These are phyloP conservation scores for Elegia similella DNA, from an alignment of 2,888 invertebrate genomes.

Conservation along the genomic window DNA sequence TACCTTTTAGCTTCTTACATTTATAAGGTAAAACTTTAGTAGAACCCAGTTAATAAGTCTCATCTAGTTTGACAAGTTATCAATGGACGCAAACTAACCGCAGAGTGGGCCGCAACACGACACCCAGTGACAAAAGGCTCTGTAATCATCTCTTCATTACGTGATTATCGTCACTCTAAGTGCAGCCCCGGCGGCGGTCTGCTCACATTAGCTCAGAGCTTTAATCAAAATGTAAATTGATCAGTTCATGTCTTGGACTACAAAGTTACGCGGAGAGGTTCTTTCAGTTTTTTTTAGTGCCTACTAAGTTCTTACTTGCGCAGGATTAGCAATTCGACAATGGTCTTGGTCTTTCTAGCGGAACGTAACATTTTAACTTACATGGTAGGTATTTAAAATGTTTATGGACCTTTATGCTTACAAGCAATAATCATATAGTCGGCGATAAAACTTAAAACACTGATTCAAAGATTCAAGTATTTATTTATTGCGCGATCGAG, in stretches of 20 bases:
- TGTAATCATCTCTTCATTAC: constrained; percentile 32
- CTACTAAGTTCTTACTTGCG: no score
- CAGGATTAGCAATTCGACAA: no score
- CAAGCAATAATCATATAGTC: no score
- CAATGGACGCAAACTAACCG: constrained; percentile 13
- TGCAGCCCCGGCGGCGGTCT: constrained; percentile 12
- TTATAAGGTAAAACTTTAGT: not conserved
- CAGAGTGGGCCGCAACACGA: constrained; percentile 28
- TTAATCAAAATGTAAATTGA: constrained; percentile 17
- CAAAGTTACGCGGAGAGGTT: not conserved
- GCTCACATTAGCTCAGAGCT: constrained; percentile 16
- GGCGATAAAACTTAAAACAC: no score
- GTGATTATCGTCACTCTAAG: constrained; percentile 9
- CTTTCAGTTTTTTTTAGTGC: not conserved
- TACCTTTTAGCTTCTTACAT: no score
- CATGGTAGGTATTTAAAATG: no score
- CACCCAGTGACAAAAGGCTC: constrained; percentile 30
- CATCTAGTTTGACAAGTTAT: constrained; percentile 12
- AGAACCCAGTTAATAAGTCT: not conserved
- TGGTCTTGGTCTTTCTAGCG: no score
- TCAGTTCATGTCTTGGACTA: not conserved
- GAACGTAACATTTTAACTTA: no score
- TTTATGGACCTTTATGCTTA: no score
- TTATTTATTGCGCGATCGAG: no score
- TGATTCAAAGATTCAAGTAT: no score